phyloP scores from a whole-genome alignment of 2,797 vertebrate species.

The Tapera naevia region DNA sequence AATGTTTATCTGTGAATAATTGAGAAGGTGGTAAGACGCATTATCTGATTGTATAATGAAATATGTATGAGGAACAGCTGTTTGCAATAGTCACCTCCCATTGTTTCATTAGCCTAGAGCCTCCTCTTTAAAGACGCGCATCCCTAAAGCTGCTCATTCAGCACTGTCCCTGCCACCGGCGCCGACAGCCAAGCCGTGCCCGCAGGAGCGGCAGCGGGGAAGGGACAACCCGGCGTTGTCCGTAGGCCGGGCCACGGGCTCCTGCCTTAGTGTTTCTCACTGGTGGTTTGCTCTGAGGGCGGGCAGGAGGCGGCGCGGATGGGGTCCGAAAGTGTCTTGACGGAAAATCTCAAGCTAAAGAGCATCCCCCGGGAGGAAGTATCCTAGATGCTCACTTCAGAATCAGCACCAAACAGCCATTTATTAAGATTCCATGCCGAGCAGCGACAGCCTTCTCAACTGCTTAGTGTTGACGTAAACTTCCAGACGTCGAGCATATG shows the following conservation, averaged over 20 bases:
- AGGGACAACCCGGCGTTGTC: neutral
- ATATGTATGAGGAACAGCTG: conserved; percentile 97
- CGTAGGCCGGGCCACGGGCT: neutral
- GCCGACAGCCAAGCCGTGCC: neutral
- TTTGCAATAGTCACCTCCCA: conserved; percentile 79
- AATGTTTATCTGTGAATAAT: conserved; percentile 91
- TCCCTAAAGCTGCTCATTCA: conserved; percentile 53
- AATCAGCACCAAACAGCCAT: neutral
- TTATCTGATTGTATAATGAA: conserved; percentile 91
- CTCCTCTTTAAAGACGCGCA: conserved; percentile 54
- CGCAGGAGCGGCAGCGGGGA: neutral
- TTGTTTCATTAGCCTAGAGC: conserved; percentile 73
- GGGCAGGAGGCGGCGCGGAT: neutral
- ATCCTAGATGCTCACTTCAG: neutral
- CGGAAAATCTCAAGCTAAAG: neutral
- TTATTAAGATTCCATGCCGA: conserved; percentile 21
- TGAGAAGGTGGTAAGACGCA: conserved; percentile 84
- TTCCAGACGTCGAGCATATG: conserved; percentile 58
- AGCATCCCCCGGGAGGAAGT: neutral
- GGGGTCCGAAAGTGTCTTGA: neutral
- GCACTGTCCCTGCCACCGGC: conserved; percentile 5
- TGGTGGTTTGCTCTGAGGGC: neutral
- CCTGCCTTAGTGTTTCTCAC: neutral
- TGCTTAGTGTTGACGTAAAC: conserved; percentile 42
- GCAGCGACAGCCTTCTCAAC: neutral